A percentile compares a stretch with the other conserved stretches of the same genome.
phyloP scores from a whole-genome alignment of 1,140 invertebrate genomes.

The Cydia pomonella region DNA sequence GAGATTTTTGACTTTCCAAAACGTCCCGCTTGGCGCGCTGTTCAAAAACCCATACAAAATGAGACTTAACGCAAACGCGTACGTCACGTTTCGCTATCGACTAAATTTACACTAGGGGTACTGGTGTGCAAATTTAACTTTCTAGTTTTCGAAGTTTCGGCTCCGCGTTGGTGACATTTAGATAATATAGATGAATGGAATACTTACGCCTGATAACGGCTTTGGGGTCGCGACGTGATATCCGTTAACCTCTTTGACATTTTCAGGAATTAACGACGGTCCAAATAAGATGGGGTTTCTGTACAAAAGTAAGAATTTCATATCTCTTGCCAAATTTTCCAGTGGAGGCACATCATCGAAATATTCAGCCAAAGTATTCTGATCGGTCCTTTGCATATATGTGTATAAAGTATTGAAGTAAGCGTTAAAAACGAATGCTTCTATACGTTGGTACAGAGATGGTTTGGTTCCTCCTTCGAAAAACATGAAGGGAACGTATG shows the following conservation, averaged over 20 bases:
- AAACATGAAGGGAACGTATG: conserved; percentile 80
- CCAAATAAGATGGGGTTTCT: conserved; percentile 36
- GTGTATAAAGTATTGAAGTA: conserved; percentile 43
- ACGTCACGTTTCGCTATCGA: too few relatives aligned
- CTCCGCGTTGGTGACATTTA: too few relatives aligned
- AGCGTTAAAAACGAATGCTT: conserved; percentile 59
- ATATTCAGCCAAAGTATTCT: conserved; percentile 26
- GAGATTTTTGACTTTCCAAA: too few relatives aligned
- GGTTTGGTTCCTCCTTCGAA: conserved; percentile 76
- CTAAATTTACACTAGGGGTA: too few relatives aligned
- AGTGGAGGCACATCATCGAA: conserved; percentile 78
- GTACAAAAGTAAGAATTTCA: conserved; percentile 81
- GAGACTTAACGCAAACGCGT: too few relatives aligned
- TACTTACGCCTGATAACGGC: conserved; percentile 45
- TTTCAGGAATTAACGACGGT: conserved; percentile 41
- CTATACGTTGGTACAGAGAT: conserved; percentile 71
- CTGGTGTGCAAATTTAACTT: too few relatives aligned
- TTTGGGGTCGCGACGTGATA: conserved; percentile 43
- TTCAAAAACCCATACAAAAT: too few relatives aligned
- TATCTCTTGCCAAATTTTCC: conserved; percentile 77
- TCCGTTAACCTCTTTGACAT: conserved; percentile 49
- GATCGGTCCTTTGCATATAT: conserved; percentile 5
- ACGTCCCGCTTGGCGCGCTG: too few relatives aligned
- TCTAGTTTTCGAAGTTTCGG: too few relatives aligned
- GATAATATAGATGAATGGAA: not conserved